Conservation (phyloP, 2,797 vertebrate species). For the Salmo trutta region DNA sequence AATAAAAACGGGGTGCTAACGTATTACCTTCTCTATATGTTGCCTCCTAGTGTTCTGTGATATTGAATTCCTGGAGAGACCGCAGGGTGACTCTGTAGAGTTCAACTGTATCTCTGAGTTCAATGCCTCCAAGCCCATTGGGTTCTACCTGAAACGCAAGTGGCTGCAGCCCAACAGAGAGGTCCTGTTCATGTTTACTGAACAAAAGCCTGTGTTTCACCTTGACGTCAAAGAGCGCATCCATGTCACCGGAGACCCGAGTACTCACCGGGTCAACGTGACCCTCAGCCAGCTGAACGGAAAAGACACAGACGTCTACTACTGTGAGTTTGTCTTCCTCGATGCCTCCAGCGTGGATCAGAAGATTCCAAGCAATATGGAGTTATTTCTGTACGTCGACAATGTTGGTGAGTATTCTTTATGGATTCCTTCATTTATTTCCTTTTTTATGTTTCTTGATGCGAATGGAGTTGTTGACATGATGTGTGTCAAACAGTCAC, state of each 20-base stretch:
- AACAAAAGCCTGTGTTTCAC: rapidly evolving
- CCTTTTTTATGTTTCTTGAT: background rate
- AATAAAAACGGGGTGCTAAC: background rate
- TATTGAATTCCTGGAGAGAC: slow-evolving; percentile 51
- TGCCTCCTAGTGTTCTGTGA: slow-evolving; percentile 41
- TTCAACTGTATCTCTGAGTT: slow-evolving; percentile 48
- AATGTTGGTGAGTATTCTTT: slow-evolving; percentile 1
- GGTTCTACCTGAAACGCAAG: slow-evolving; percentile 61
- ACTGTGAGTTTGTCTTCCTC: slow-evolving; percentile 60
- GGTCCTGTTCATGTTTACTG: slow-evolving; percentile 47
- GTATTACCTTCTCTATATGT: background rate
- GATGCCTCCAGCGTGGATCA: background rate
- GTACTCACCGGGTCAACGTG: slow-evolving; percentile 42
- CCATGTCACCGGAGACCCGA: slow-evolving; percentile 38
- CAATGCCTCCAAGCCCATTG: background rate
- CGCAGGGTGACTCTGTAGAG: slow-evolving; percentile 54
- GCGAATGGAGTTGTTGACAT: no score
- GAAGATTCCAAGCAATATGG: slow-evolving; percentile 1
- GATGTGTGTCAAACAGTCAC: no score
- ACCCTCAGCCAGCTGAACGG: slow-evolving; percentile 59
- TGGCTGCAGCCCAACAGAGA: slow-evolving; percentile 4
- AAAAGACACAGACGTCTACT: slow-evolving; percentile 68
- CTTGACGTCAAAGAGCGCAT: slow-evolving; percentile 20
- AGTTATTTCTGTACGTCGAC: slow-evolving; percentile 66
- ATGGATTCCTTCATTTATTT: background rate